These are phyloP conservation scores for Ectropis grisescens DNA, from an alignment of 1,140 invertebrate species.

Conservation along the genomic window DNA sequence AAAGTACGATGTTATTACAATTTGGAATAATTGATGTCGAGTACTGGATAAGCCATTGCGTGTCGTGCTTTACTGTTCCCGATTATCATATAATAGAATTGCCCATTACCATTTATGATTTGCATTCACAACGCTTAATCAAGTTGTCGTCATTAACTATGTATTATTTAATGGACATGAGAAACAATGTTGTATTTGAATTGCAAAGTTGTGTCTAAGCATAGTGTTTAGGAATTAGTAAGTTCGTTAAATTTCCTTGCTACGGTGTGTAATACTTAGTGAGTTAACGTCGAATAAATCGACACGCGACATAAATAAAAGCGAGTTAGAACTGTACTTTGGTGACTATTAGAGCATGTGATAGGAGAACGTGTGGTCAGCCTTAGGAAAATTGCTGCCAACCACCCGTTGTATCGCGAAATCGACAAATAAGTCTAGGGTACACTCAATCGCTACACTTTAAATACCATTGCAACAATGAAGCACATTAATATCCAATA, in stretches of 20 bases:
- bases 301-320: neutral
- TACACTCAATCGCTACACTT: too few relatives aligned
- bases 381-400: conserved; percentile 30
- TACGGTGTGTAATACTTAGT: too few relatives aligned
- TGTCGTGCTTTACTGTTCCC: conserved; percentile 22
- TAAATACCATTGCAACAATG: too few relatives aligned
- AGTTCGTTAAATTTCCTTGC: too few relatives aligned
- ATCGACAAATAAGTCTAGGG: conserved; percentile 11
- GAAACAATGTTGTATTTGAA: conserved; percentile 10
- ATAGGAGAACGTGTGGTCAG: conserved; percentile 24
- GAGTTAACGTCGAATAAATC: too few relatives aligned
- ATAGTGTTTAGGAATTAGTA: too few relatives aligned
- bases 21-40: conserved; percentile 1
- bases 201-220: conserved; percentile 3
- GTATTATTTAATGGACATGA: conserved; percentile 13
- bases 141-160: conserved; percentile 18
- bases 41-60: conserved; percentile 7
- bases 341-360: conserved; percentile 34
- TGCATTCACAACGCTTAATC: conserved; percentile 22
- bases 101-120: conserved; percentile 29
- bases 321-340: conserved; percentile 21
- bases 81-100: conserved; percentile 32
- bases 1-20: neutral
- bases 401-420: conserved; percentile 12
- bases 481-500: too few relatives aligned